Base-by-base conservation (phyloP, 2,797 vertebrate genomes). In the Euthynnus affinis region DNA sequence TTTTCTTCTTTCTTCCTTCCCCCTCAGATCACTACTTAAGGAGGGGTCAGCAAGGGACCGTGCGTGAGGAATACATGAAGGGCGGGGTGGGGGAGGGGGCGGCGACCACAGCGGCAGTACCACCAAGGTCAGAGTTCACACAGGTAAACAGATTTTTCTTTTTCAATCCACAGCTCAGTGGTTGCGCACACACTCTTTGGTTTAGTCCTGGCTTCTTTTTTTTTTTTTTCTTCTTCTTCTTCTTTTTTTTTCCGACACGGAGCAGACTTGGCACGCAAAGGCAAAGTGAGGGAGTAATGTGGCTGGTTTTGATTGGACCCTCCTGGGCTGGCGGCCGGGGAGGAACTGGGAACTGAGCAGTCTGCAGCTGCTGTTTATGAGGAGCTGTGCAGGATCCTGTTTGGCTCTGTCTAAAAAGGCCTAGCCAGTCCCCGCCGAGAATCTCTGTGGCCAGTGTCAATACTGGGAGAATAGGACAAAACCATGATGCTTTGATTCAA, bases 1-100 rank as follows among this genome's bases (percentile, higher is more conserved):
- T 65, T 84, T 81, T 84, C 63, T 75, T 81, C 71, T 86, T 67
- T 88, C 84, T 88, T 76, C 57, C 88, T 72, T 89, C 80, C 87
- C 87, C 82, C 89, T 90, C 90, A 90, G 94, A 89, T 90, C 89
- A 81, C 78, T 51, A 68, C 76, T 90, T 76, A 85, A 87, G 81
- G 81, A 82, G 78, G 82, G 83, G 68, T 89, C 87, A 81, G 87
- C 29, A 65, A 89, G 86, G 79, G 90, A 90, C 85, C 69, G 83
- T 64, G 90, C 66, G 81, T 81, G 90, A 93, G 88, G 93, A 94
- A 94, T 95, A 95, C 93, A 95, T 95, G 95, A 95, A 92, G 93
- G 92, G 80, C 85, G 42, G 93, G 90, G 86, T 63, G 87, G 93
- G 90, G 91, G 89, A 90, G 87, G 93, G 92, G 89, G 88, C 83